These are phyloP conservation scores for Ailurus styani DNA, from an alignment of 2,113 vertebrate species.

Conservation along the genomic window DNA sequence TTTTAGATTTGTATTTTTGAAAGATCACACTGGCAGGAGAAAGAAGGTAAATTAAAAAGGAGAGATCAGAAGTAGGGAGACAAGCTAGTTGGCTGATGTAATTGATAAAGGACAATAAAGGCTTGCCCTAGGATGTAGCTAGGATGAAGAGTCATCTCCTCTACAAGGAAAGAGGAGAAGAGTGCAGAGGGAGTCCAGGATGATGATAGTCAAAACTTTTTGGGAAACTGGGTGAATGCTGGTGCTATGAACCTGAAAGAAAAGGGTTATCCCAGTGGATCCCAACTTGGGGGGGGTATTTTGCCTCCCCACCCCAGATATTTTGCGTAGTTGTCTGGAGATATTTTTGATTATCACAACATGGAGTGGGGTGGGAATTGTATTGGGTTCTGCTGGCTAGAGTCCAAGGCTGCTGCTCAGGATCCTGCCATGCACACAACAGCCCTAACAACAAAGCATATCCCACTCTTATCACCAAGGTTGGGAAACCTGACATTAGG, in stretches of 20 bases:
- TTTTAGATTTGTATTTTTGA: neutral
- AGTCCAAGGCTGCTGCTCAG: neutral
- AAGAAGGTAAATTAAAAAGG: neutral
- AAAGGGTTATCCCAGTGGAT: neutral
- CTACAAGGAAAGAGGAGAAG: neutral
- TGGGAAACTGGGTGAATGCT: neutral
- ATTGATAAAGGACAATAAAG: neutral
- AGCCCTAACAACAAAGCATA: neutral
- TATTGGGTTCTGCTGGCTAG: neutral
- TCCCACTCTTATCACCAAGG: neutral
- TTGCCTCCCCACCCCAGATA: too few relatives aligned
- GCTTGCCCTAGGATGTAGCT: neutral
- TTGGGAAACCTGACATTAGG: neutral
- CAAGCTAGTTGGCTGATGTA: neutral
- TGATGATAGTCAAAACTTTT: neutral
- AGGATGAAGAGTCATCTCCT: neutral
- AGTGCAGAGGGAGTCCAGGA: neutral
- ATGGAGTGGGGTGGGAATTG: neutral
- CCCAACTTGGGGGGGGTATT: neutral
- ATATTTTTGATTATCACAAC: neutral
- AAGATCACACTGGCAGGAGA: neutral
- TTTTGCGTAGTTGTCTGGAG: neutral
- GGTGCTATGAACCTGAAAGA: neutral
- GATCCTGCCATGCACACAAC: fast-evolving
- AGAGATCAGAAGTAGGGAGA: neutral